Evolutionary conservation across 2,113 vertebrate species (phyloP).

Genomic region (Himantopus leucocephalus): DNA sequence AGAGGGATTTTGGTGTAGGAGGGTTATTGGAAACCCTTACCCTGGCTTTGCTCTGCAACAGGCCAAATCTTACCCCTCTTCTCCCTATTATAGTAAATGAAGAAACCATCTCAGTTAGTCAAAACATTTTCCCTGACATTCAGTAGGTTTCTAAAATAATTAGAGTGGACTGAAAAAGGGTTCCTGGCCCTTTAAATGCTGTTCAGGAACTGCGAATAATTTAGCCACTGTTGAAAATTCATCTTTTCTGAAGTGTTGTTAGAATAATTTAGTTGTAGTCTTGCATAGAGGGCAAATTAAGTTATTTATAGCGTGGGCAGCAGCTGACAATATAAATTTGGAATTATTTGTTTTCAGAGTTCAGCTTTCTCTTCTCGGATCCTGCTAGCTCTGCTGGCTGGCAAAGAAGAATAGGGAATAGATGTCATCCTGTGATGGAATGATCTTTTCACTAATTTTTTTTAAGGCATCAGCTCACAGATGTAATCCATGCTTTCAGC

Average conservation of each 20-base stretch:
- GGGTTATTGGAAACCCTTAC: slow-evolving; percentile 72
- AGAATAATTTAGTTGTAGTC: slow-evolving; percentile 26
- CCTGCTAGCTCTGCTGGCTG: not conserved
- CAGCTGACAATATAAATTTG: slow-evolving; percentile 14
- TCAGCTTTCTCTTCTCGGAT: slow-evolving; percentile 12
- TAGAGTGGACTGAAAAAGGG: not conserved
- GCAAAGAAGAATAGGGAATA: not conserved
- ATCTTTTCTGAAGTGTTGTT: not conserved
- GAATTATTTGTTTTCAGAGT: slow-evolving; percentile 9
- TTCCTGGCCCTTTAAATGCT: not conserved
- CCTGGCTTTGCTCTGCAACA: slow-evolving; percentile 69
- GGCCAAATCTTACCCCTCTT: slow-evolving; percentile 76
- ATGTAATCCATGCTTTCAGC: not conserved
- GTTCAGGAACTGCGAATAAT: not conserved
- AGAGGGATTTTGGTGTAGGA: slow-evolving; percentile 64
- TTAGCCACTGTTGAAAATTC: not conserved
- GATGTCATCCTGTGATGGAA: not conserved
- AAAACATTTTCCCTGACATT: not conserved
- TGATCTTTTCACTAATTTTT: not conserved
- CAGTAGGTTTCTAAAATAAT: not conserved
- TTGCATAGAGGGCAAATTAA: not conserved
- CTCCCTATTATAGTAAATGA: slow-evolving; percentile 43
- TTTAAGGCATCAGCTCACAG: not conserved
- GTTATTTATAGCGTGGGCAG: slow-evolving; percentile 1
- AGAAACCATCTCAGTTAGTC: not conserved